Conservation (phyloP, 1,140 invertebrate species). For the Chymomyza costata region DNA sequence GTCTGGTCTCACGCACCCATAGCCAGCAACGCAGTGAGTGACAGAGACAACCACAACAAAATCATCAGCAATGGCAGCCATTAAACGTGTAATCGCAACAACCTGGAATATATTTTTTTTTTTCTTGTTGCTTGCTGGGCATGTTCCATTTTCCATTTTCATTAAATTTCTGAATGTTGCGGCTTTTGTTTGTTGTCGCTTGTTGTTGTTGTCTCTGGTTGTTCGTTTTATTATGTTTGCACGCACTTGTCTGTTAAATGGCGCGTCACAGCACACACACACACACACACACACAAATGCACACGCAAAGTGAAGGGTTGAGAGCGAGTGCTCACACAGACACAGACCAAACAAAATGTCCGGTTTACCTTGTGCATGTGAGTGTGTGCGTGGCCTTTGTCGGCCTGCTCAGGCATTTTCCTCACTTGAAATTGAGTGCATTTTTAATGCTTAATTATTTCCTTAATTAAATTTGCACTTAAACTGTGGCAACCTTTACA, state of each 20-base stretch:
- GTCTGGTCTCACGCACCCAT: too few relatives aligned
- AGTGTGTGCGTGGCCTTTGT: conserved; percentile 15
- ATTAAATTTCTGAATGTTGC: not conserved
- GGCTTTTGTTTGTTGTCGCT: conserved; percentile 12
- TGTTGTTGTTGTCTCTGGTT: conserved; percentile 36
- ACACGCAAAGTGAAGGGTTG: not conserved
- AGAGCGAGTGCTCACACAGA: not conserved
- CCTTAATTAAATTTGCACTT: conserved; percentile 66
- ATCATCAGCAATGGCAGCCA: conserved; percentile 19
- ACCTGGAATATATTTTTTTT: too few relatives aligned
- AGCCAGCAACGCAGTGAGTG: too few relatives aligned
- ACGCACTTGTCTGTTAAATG: conserved; percentile 44
- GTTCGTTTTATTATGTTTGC: conserved; percentile 43
- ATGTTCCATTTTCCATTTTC: not conserved
- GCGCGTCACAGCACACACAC: too few relatives aligned
- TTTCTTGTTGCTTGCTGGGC: too few relatives aligned
- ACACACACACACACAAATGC: too few relatives aligned
- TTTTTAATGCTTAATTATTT: conserved; percentile 72
- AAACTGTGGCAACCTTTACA: not conserved
- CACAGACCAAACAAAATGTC: too few relatives aligned
- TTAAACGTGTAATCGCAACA: too few relatives aligned
- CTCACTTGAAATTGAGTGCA: conserved; percentile 49
- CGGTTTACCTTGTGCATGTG: not conserved
- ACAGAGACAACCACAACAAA: conserved; percentile 15
- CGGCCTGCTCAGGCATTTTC: conserved; percentile 8